These are phyloP conservation scores for Semicossyphus pulcher DNA, from an alignment of 2,113 vertebrate species.

Conservation along the genomic window DNA sequence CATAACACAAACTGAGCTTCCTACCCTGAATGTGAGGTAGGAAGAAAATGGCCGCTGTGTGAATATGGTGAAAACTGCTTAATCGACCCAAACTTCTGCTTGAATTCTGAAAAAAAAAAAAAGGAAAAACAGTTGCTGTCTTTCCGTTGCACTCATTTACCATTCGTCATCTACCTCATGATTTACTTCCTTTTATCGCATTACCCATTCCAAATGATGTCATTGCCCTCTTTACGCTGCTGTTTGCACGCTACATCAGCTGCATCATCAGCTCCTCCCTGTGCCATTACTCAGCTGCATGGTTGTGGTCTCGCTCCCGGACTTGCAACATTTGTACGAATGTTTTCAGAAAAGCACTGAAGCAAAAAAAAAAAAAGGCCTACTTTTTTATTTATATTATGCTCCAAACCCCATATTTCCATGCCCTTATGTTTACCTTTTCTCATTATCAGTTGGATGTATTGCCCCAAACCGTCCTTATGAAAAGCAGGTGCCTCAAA, in stretches of 20 bases:
- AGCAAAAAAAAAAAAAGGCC: neutral
- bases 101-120: neutral
- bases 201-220: neutral
- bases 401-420: neutral
- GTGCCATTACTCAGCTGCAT: conserved; percentile 56
- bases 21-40: no score
- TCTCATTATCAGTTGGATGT: conserved; percentile 2
- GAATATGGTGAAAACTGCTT: no score
- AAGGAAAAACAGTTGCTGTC: no score
- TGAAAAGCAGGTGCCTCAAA: conserved; percentile 23
- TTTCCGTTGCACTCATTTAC: conserved; percentile 3
- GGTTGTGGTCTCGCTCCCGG: neutral
- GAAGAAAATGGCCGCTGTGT: neutral
- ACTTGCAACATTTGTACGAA: neutral
- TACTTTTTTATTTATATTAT: neutral
- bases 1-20: no score
- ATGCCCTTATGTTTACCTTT: neutral
- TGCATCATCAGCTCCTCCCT: neutral
- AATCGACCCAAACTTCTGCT: conserved; percentile 3
- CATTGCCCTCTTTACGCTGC: neutral
- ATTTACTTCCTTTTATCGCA: conserved; percentile 3
- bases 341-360: neutral
- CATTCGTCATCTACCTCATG: conserved; percentile 51
- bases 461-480: neutral
- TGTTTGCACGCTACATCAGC: conserved; percentile 1